Evolutionary conservation across 2,113 vertebrate species (phyloP).

Genomic region (Ginglymostoma cirratum): DNA sequence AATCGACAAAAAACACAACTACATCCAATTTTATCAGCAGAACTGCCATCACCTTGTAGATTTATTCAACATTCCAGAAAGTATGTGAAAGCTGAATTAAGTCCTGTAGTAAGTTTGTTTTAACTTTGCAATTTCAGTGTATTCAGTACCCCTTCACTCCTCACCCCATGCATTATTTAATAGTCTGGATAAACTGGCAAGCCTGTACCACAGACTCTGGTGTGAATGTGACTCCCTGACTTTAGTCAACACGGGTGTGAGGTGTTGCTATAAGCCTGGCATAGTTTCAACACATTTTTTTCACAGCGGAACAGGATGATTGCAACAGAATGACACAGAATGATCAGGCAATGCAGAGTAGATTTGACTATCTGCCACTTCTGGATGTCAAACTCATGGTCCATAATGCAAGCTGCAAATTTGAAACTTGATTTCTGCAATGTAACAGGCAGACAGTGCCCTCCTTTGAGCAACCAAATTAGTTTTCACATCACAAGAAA

Average conservation of each 20-base stretch:
- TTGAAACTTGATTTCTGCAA: neutral
- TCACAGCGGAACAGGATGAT: slow-evolving; percentile 18
- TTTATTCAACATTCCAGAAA: slow-evolving; percentile 8
- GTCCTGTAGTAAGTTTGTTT: neutral
- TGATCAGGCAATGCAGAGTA: neutral
- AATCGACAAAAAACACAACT: neutral
- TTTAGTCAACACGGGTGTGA: slow-evolving; percentile 15
- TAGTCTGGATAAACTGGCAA: slow-evolving; percentile 15
- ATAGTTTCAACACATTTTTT: slow-evolving; percentile 4
- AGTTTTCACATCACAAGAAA: too few relatives aligned
- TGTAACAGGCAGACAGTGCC: neutral
- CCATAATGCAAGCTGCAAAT: neutral
- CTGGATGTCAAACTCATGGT: neutral
- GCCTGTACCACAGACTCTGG: slow-evolving; percentile 1
- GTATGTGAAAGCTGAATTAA: neutral
- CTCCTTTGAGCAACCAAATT: neutral
- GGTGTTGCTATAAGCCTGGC: slow-evolving; percentile 20
- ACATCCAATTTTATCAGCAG: neutral
- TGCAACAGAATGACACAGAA: slow-evolving; percentile 20
- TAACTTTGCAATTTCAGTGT: neutral
- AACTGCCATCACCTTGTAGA: neutral
- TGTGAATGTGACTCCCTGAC: neutral
- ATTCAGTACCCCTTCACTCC: neutral
- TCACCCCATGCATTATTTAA: slow-evolving; percentile 31
- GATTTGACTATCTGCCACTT: neutral